Evolutionary conservation across 2,797 vertebrate species (phyloP), one percentile per base, ranked within the genome.

Genomic region (Mallotus villosus): DNA sequence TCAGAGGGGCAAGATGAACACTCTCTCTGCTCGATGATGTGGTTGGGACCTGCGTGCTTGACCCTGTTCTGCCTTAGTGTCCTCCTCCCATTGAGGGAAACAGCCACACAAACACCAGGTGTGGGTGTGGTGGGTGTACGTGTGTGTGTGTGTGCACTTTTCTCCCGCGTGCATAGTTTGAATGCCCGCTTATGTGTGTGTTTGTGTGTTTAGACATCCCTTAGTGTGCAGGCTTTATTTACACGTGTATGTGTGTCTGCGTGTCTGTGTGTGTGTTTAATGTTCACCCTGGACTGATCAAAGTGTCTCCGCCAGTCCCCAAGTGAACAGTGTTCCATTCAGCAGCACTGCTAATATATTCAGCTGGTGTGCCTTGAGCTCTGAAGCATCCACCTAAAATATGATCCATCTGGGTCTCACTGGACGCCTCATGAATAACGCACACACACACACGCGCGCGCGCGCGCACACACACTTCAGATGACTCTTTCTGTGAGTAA

Each of bases 331-430:
- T 59, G 34, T 77, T 85, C 87, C 84, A 85, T 87, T 87, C 84
- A 89, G 87, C 71, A 81, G 66, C 60, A 49, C 4, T 14, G 63
- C 12, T 88, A 87, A 89, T 91, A 83, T 88, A 89, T 91, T 86
- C 82, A 79, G 79, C 79, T 88, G 86, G 90, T 89, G 86, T 87
- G 86, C 79, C 83, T 64, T 81, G 80, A 82, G 81, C 80, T 81
- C 78, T 85, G 78, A 86, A 86, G 83, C 77, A 67, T 76, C 86
- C 78, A 78, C 55, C 77, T 85, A 78, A 78, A 71, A 64, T 46
- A 60, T 78, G 75, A 77, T 80, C 76, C 78, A 75, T 67, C 72
- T 41, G 75, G 74, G 74, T 84, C 83, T 88, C 82, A 76, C 82
- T 70, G 73, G 79, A 78, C 79, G 74, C 69, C 64, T 62, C 61